These are phyloP conservation scores for Ophion ellenae DNA, from an alignment of 2,888 invertebrate species.

Conservation along the genomic window DNA sequence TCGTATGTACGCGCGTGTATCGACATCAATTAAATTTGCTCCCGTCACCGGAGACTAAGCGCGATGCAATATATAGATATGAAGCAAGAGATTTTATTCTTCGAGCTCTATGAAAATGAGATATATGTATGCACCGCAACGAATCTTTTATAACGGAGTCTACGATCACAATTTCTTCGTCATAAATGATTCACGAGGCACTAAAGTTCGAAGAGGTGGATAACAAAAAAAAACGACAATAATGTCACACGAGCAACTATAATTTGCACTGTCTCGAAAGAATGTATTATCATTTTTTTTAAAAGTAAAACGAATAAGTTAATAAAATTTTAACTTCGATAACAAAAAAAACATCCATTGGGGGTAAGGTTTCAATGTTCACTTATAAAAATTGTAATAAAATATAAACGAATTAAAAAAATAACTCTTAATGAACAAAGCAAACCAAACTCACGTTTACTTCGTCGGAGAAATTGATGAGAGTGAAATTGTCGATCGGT, in stretches of 20 bases:
- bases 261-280: neutral
- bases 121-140: conserved; percentile 7
- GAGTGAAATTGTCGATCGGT: conserved; percentile 43
- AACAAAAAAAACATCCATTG: too few species aligned
- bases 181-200: conserved; percentile 11
- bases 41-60: too few species aligned
- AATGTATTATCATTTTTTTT: too few species aligned
- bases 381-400: too few species aligned
- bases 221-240: too few species aligned
- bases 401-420: too few species aligned
- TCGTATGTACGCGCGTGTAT: too few species aligned
- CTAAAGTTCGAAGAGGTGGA: conserved; percentile 4
- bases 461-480: conserved; percentile 45
- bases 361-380: too few species aligned
- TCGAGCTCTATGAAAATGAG: conserved; percentile 9
- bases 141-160: conserved; percentile 1
- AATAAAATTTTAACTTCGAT: too few species aligned
- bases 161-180: conserved; percentile 11
- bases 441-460: conserved; percentile 26
- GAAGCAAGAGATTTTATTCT: conserved; percentile 1
- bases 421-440: neutral
- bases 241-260: neutral
- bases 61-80: too few species aligned
- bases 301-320: too few species aligned
- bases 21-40: too few species aligned